Percentiles rank a stretch among this genome's conserved stretches.
These are phyloP conservation scores for Calypte anna DNA, from an alignment of 2,113 vertebrate genomes.

Conservation along the genomic window DNA sequence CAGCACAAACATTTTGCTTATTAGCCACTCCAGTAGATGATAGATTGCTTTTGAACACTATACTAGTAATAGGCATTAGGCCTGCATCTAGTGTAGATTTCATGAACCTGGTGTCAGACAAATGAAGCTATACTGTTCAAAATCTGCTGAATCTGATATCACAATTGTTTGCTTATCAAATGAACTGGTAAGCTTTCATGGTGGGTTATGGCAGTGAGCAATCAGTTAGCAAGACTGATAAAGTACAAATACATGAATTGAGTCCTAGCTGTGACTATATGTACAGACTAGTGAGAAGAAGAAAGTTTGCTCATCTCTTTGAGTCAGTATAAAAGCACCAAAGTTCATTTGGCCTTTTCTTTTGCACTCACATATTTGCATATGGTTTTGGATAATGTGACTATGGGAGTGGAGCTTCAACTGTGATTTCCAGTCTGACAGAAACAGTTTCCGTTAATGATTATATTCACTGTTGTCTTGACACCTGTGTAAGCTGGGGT, in stretches of 20 bases:
- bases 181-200: background rate
- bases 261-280: background rate
- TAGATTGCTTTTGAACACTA: background rate
- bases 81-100: background rate
- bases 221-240: background rate
- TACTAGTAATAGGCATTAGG: background rate
- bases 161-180: background rate
- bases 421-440: slow-evolving; percentile 24
- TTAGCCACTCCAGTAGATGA: background rate
- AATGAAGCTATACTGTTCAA: background rate
- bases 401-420: background rate
- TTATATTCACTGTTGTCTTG: slow-evolving; percentile 59
- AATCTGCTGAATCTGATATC: background rate
- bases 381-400: slow-evolving; percentile 7
- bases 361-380: background rate
- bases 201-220: background rate
- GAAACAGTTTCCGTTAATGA: slow-evolving; percentile 30
- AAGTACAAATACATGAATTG: background rate
- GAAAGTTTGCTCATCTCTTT: background rate
- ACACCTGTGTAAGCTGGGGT: slow-evolving; percentile 34
- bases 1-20: background rate
- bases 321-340: background rate
- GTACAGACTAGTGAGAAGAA: background rate
- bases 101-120: background rate
- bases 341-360: background rate